phyloP scores from a whole-genome alignment of 1,140 invertebrate species.

The Drosophila chauvacae region DNA sequence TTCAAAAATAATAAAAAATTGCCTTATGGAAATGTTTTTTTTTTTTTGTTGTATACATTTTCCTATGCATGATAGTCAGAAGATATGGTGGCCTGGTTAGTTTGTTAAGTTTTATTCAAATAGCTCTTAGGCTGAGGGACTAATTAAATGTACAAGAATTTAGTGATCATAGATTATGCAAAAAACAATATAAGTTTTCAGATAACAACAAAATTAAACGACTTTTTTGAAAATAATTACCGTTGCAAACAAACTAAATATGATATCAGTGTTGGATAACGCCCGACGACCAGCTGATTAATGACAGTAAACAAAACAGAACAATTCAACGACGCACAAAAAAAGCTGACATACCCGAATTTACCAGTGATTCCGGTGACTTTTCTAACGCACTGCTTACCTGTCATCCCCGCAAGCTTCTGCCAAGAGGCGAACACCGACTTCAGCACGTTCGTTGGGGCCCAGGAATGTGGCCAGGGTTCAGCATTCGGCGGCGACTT shows the following conservation, averaged over 20 bases:
- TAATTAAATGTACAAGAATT: too few relatives aligned
- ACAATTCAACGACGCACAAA: constrained; percentile 33
- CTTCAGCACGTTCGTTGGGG: not conserved
- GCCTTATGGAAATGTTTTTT: too few relatives aligned
- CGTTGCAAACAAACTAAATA: constrained; percentile 6
- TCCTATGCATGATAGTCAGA: too few relatives aligned
- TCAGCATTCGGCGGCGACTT: constrained; percentile 31
- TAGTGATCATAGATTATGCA: too few relatives aligned
- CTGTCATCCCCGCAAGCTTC: constrained; percentile 17
- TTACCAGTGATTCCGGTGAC: constrained; percentile 3
- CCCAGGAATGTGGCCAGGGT: constrained; percentile 28
- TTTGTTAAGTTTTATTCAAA: too few relatives aligned
- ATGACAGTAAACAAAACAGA: constrained; percentile 19
- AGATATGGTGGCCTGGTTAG: too few relatives aligned
- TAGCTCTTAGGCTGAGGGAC: too few relatives aligned
- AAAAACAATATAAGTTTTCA: not conserved
- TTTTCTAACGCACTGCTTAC: constrained; percentile 18
- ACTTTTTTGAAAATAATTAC: constrained; percentile 2
- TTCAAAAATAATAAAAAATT: too few relatives aligned
- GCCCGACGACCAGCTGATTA: constrained; percentile 32
- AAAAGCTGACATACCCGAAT: constrained; percentile 22
- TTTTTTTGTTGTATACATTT: too few relatives aligned
- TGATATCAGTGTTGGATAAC: constrained; percentile 36
- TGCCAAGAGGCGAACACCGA: not conserved
- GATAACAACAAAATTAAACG: not conserved